Base-by-base conservation (phyloP, 2,113 vertebrate genomes). In the Oostethus manadensis region DNA sequence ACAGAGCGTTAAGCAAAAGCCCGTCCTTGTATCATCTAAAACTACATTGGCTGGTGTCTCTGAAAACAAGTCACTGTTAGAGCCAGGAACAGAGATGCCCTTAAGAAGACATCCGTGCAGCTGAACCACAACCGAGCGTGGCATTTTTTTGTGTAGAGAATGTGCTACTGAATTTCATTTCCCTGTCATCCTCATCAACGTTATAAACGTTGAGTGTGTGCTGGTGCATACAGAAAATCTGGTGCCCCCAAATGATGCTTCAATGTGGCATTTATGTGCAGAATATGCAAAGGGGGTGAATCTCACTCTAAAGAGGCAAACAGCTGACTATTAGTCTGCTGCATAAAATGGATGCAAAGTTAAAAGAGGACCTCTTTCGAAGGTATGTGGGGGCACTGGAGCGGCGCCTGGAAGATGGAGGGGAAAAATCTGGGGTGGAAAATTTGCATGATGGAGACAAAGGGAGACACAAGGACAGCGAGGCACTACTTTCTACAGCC, bases 311-410 rank as follows among this genome's bases (percentile, higher is more conserved):
- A 76, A 72, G 80, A 80, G 72, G 68, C 9, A 64, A 75, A 76
- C 80, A 69, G 74, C 78, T 70, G 79, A 85, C 76, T 77, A 70
- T 71, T 68, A 67, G 80, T 84, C 82, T 72, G 78, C 67, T 81
- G 76, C 70, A 47, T 56, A 86, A 84, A 86, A 99, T 99, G 97
- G 97, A 98, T 94, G 88, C 94, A 64, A 98, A 97, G 88, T 91
- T 97, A 17, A 95, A 94, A 84, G 97, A 98, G 86, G 94, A 98
- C 86, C 89, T 98, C 51, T 98, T 98, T 75, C 91, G 93, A 86
- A 95, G 96, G 89, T 99, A 98, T 71, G 92, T 94, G 76, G 93
- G 92, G 49, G 93, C 92, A 80, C 92, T 98, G 40, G 96, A 98
- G 64, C 90, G 90, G 80, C 91, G 91, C 47, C 87, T 93, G 82